Percentiles rank a stretch among this genome's conserved stretches.
Evolutionary conservation across 2,113 vertebrate species (phyloP).

Genomic region (Hylia prasina): DNA sequence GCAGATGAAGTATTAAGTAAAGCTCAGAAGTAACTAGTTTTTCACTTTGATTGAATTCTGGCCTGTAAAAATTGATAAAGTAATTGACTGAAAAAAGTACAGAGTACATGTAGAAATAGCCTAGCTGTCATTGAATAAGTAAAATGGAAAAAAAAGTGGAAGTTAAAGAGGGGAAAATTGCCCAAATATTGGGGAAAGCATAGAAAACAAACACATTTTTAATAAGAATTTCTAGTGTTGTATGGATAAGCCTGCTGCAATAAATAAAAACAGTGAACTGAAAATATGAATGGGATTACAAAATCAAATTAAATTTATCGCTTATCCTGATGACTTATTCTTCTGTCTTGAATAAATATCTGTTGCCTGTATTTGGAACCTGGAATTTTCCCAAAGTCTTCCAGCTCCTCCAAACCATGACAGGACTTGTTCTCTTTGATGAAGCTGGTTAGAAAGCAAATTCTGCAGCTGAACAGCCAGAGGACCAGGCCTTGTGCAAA

Average conservation of each 20-base stretch:
- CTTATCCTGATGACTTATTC: not conserved
- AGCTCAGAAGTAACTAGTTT: not conserved
- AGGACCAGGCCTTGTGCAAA: not conserved
- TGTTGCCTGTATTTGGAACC: not conserved
- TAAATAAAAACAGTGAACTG: accelerated
- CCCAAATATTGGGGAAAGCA: not conserved
- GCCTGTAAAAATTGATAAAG: not conserved
- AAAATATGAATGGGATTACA: not conserved
- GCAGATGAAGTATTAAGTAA: not conserved
- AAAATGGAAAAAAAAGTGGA: not conserved
- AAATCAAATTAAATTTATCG: not conserved
- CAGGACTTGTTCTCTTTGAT: not conserved
- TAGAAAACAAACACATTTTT: not conserved
- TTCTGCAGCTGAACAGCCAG: accelerated
- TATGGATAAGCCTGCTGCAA: not conserved
- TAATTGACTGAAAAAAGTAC: not conserved
- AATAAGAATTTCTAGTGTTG: not conserved
- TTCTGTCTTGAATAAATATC: not conserved
- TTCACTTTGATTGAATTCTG: not conserved
- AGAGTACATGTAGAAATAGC: not conserved
- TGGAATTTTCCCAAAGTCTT: not conserved
- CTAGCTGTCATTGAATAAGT: not conserved
- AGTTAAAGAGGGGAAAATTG: not conserved
- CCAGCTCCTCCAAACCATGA: not conserved
- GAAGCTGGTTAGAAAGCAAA: not conserved